phyloP scores from a whole-genome alignment of 1,140 invertebrate species.

The Calosoma granatense region DNA sequence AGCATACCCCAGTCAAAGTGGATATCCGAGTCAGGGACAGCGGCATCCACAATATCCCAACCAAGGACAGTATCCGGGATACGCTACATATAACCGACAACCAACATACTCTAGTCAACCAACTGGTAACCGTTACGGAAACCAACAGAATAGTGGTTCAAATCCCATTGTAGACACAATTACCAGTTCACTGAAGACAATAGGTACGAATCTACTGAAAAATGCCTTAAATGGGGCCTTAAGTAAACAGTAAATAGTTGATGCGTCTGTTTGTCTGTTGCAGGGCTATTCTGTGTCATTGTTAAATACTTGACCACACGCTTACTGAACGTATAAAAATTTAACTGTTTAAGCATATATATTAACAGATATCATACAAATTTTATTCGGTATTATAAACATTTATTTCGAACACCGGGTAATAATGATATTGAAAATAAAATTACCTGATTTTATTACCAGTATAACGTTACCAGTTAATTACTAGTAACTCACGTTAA shows the following conservation, averaged over 20 bases:
- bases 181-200: background rate
- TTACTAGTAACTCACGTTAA: too few relatives aligned
- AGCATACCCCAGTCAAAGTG: constrained; percentile 13
- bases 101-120: background rate
- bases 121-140: background rate
- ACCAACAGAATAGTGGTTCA: background rate
- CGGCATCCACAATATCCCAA: background rate
- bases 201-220: background rate
- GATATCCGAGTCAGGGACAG: background rate
- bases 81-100: background rate
- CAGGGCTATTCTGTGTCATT: background rate
- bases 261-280: background rate
- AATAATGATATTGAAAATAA: too few relatives aligned
- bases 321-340: background rate
- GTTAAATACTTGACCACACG: background rate
- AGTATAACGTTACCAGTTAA: too few relatives aligned
- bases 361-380: too few relatives aligned
- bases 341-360: background rate
- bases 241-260: background rate
- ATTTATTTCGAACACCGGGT: too few relatives aligned
- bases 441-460: too few relatives aligned
- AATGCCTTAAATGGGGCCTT: background rate
- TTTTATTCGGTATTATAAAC: too few relatives aligned
- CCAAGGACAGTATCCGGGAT: background rate
- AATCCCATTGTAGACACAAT: background rate